Evolutionary conservation across 53 echinoderm and acorn worm genomes (phyloP).

Genomic region (Paracentrotus lividus): DNA sequence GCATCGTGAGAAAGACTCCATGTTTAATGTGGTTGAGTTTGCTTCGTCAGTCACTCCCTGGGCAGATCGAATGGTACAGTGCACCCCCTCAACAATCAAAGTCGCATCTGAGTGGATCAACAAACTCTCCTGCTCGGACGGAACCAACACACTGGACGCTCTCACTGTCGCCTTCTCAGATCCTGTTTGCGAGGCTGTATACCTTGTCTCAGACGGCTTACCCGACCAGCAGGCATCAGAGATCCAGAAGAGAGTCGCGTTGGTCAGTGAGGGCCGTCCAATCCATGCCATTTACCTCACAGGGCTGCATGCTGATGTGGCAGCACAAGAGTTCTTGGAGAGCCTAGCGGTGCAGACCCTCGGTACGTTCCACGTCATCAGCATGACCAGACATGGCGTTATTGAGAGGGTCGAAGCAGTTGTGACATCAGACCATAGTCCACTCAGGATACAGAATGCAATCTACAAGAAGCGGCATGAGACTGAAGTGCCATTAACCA

Average conservation of each 20-base stretch:
- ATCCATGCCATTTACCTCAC: conserved; percentile 86
- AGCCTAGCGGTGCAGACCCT: conserved; percentile 85
- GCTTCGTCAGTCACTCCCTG: conserved; percentile 89
- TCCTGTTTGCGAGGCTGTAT: conserved; percentile 88
- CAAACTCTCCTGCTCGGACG: conserved; percentile 81
- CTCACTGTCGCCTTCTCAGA: conserved; percentile 83
- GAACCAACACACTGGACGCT: conserved; percentile 95
- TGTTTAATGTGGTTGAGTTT: conserved; percentile 92
- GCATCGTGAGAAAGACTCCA: conserved; percentile 81
- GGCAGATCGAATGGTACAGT: conserved; percentile 95
- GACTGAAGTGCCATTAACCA: conserved; percentile 36
- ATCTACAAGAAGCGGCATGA: conserved; percentile 55
- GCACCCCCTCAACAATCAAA: conserved; percentile 94
- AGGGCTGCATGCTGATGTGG: conserved; percentile 76
- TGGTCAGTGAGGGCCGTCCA: conserved; percentile 81
- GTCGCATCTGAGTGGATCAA: conserved; percentile 92
- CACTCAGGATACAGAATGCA: conserved; percentile 60
- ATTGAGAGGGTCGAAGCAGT: conserved; percentile 86
- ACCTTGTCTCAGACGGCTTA: conserved; percentile 93
- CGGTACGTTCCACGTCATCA: conserved; percentile 92
- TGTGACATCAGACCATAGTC: conserved; percentile 77
- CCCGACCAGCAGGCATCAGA: conserved; percentile 89
- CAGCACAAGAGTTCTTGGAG: conserved; percentile 88
- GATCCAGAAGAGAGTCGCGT: conserved; percentile 80
- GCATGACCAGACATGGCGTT: conserved; percentile 79